These are phyloP conservation scores for Leptinotarsa undecemlineata DNA, from an alignment of 1,140 invertebrate species.

Conservation along the genomic window DNA sequence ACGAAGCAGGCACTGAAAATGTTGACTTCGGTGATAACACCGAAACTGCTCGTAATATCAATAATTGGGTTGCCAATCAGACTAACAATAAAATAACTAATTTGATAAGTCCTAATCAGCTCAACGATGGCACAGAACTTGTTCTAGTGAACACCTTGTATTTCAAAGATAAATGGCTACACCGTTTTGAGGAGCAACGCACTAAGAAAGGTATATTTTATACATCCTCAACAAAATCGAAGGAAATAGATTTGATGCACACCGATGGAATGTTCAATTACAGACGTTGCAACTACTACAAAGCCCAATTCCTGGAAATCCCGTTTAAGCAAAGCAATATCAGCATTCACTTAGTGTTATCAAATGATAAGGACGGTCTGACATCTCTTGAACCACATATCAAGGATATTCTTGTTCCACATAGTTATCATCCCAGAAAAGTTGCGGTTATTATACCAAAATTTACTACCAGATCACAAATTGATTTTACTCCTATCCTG, in stretches of 20 bases:
- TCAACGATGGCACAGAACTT: constrained; percentile 62
- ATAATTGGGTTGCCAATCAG: constrained; percentile 70
- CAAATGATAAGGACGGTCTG: constrained; percentile 62
- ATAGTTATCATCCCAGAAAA: not conserved
- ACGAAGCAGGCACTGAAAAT: constrained; percentile 58
- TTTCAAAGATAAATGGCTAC: constrained; percentile 75
- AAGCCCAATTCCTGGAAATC: constrained; percentile 60
- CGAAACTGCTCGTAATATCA: constrained; percentile 61
- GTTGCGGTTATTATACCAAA: constrained; percentile 60
- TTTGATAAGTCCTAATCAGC: constrained; percentile 61
- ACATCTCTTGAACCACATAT: constrained; percentile 25
- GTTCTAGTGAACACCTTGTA: constrained; percentile 82
- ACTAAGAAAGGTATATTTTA: constrained; percentile 57
- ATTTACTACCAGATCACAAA: constrained; percentile 66
- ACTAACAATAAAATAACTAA: constrained; percentile 74
- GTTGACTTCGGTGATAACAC: constrained; percentile 60
- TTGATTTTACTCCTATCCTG: constrained; percentile 61
- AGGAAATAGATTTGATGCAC: constrained; percentile 79
- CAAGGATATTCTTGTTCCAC: not conserved
- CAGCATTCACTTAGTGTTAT: constrained; percentile 65
- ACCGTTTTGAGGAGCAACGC: constrained; percentile 59
- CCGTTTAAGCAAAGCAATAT: constrained; percentile 60
- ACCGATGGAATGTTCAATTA: constrained; percentile 69
- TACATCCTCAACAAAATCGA: constrained; percentile 58
- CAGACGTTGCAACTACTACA: constrained; percentile 54